phyloP scores from a whole-genome alignment of 2,888 invertebrate species.

The Chymomyza caudatula region DNA sequence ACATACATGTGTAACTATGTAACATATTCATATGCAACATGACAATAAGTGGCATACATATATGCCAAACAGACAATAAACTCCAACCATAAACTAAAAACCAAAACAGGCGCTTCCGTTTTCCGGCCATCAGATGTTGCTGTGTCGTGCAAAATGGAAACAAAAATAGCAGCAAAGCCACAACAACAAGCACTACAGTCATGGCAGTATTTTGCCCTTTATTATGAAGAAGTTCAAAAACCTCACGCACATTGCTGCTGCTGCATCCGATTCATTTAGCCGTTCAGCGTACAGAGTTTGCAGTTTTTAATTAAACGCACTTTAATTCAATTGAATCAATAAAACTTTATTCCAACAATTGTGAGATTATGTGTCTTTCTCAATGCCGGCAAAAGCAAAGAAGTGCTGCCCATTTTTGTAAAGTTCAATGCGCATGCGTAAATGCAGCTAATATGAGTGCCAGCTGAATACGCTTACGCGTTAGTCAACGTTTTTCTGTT shows the following conservation, averaged over 20 bases:
- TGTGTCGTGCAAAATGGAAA: conserved; percentile 22
- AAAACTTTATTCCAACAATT: neutral
- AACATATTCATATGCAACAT: neutral
- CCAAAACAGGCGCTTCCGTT: conserved; percentile 68
- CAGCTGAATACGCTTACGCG: neutral
- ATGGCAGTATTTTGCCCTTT: conserved; percentile 24
- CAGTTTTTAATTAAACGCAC: neutral
- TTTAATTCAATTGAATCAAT: neutral
- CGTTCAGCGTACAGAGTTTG: neutral
- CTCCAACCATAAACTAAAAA: neutral
- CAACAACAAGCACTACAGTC: conserved; percentile 17
- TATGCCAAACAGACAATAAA: neutral
- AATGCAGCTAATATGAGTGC: neutral
- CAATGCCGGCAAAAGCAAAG: neutral
- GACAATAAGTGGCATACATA: neutral
- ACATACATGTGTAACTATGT: neutral
- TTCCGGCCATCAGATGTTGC: conserved; percentile 47
- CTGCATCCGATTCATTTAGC: neutral
- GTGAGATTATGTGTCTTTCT: neutral
- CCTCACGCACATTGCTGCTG: conserved; percentile 32
- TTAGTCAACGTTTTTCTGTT: conserved; percentile 28
- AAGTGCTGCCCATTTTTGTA: neutral
- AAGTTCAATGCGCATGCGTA: neutral
- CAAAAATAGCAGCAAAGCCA: conserved; percentile 22
- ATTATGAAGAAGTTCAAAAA: conserved; percentile 36